A percentile compares a stretch with the other conserved stretches of the same genome.
Evolutionary conservation across 2,113 vertebrate species (phyloP).

Genomic region (Scomber japonicus): DNA sequence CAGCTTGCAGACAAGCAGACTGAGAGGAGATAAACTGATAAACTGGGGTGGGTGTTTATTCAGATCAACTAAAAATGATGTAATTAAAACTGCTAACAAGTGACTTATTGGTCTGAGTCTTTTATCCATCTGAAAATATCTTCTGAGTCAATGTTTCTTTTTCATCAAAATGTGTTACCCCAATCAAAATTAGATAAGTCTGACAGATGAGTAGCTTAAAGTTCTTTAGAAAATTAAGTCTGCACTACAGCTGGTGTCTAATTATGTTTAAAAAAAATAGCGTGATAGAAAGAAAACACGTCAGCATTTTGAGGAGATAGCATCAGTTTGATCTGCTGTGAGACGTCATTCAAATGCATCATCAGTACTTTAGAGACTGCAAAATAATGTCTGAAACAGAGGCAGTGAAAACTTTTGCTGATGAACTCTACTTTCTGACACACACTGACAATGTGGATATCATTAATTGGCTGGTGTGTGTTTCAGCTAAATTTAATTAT

Average conservation of each 20-base stretch:
- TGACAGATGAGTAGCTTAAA: too few relatives aligned
- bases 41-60: conserved; percentile 12
- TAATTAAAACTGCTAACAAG: background rate
- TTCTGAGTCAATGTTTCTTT: background rate
- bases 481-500: too few relatives aligned
- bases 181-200: too few relatives aligned
- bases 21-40: conserved; percentile 50
- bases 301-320: too few relatives aligned
- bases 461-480: too few relatives aligned
- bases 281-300: too few relatives aligned
- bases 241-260: too few relatives aligned
- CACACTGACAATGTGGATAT: background rate
- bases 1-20: conserved; percentile 37
- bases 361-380: background rate
- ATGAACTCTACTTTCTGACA: conserved; percentile 1
- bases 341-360: too few relatives aligned
- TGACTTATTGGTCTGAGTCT: too few relatives aligned
- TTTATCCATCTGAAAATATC: background rate
- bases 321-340: too few relatives aligned
- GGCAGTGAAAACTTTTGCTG: background rate
- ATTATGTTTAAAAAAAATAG: too few relatives aligned
- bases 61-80: background rate
- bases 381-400: background rate
- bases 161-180: background rate
- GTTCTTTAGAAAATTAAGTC: too few relatives aligned